Base-by-base conservation (phyloP, 2,888 invertebrate species). In the Spodoptera picta region DNA sequence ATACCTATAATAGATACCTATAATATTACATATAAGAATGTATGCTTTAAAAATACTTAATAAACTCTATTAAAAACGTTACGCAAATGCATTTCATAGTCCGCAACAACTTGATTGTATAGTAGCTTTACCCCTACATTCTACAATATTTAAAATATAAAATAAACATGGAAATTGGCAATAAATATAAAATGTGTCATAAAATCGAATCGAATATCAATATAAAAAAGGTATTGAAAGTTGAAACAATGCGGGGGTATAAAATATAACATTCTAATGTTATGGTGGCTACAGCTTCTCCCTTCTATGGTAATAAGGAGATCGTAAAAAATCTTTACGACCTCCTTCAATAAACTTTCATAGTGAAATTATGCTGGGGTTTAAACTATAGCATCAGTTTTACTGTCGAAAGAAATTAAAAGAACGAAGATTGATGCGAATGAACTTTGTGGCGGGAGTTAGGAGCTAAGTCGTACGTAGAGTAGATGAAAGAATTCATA, bases 281-380 rank as follows among this genome's bases (percentile, higher is more conserved):
- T 83, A 88, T 65, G 54, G 71, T 58, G 64, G 67, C 65, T 74
- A 79, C 81, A 77, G 81, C 83, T 81, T 81, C 85, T 85, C 83
- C 79, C 87, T 85, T 89, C 86, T 87, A 88, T 89, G 88, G 85
- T 88, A 89, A 90, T 90, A 86, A 75, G 81, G 69, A 67, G 79
- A 74, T 79, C 84, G 82, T 90, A 87, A 88, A 87, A 88, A 82
- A 78, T 80, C 84, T 90, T 90, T 90, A 90, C 81, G 87, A 83
- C 65, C 77, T 64, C 70, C 81, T 80, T 80, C 83, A 81, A 79
- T 83, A 82, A 83, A 82, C 66, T 77, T 84, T 83, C 80, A 80
- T 83, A 73, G 83, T 79, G 71, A 72, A 79, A 82, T 83, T 83
- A 83, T 79, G 65, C 77, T 47, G 69, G 50, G 69, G 71, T 65